Evolutionary conservation across 2,888 invertebrate species (phyloP).

Genomic region (Epiblema foenella): DNA sequence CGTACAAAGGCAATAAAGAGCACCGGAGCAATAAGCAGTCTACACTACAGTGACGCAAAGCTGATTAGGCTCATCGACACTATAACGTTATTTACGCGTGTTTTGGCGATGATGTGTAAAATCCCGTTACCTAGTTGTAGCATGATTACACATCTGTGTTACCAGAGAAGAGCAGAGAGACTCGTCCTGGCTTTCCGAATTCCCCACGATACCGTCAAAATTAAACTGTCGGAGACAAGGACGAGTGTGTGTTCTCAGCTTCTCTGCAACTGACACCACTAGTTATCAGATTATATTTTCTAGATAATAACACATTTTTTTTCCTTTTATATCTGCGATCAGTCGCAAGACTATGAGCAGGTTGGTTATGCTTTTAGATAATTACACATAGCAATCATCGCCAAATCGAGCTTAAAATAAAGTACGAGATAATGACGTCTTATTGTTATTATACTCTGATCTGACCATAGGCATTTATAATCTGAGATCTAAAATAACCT

Average conservation of each 20-base stretch:
- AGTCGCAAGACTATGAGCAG: no score
- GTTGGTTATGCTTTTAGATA: background rate
- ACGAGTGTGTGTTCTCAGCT: background rate
- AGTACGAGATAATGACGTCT: background rate
- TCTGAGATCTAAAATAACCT: background rate
- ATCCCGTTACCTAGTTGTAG: background rate
- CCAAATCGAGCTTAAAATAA: background rate
- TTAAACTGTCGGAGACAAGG: background rate
- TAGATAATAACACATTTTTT: no score
- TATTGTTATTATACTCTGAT: slow-evolving; percentile 6
- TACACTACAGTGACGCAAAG: slow-evolving; percentile 21
- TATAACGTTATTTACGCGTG: background rate
- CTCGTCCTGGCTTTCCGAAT: no score
- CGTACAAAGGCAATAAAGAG: slow-evolving; percentile 47
- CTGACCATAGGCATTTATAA: background rate
- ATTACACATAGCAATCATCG: background rate
- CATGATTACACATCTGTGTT: no score
- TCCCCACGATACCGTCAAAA: background rate
- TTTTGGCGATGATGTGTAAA: background rate
- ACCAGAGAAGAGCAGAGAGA: no score
- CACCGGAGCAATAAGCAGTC: slow-evolving; percentile 52
- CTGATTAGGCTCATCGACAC: background rate
- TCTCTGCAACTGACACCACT: background rate
- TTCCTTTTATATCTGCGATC: no score
- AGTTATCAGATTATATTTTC: background rate